Conservation (phyloP, 2,888 invertebrate genomes). For the Tipula helvola region DNA sequence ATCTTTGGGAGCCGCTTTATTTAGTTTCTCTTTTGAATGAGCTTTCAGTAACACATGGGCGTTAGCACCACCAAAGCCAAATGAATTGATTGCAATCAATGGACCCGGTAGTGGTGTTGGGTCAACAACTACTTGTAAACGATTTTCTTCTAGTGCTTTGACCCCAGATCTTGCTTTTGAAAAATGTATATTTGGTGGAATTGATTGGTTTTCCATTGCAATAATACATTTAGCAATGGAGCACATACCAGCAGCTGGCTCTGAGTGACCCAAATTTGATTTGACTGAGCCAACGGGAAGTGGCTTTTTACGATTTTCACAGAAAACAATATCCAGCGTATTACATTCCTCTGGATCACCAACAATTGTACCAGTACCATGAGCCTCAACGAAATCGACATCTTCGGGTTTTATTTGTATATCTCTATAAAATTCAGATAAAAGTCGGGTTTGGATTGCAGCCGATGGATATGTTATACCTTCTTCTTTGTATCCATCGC, state of each 20-base stretch:
- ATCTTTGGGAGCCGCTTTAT: conserved; percentile 48
- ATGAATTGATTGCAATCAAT: conserved; percentile 74
- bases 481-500: conserved; percentile 63
- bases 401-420: conserved; percentile 54
- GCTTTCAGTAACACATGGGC: conserved; percentile 36
- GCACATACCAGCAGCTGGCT: conserved; percentile 73
- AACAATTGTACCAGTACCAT: conserved; percentile 68
- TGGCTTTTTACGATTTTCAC: conserved; percentile 58
- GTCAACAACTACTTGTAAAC: conserved; percentile 60
- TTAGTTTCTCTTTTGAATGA: conserved; percentile 28
- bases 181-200: conserved; percentile 82
- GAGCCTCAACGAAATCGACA: conserved; percentile 76
- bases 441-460: conserved; percentile 45
- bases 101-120: conserved; percentile 58
- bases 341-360: conserved; percentile 88
- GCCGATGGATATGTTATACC: conserved; percentile 58
- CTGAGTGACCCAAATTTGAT: conserved; percentile 88
- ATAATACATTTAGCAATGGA: conserved; percentile 70
- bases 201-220: conserved; percentile 63
- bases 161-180: conserved; percentile 47
- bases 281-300: conserved; percentile 82
- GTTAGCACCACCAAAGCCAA: conserved; percentile 89
- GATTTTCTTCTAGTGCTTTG: conserved; percentile 45
- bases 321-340: conserved; percentile 69
- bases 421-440: conserved; percentile 53